phyloP scores from a whole-genome alignment of 1,140 invertebrate species.

The Musca domestica region DNA sequence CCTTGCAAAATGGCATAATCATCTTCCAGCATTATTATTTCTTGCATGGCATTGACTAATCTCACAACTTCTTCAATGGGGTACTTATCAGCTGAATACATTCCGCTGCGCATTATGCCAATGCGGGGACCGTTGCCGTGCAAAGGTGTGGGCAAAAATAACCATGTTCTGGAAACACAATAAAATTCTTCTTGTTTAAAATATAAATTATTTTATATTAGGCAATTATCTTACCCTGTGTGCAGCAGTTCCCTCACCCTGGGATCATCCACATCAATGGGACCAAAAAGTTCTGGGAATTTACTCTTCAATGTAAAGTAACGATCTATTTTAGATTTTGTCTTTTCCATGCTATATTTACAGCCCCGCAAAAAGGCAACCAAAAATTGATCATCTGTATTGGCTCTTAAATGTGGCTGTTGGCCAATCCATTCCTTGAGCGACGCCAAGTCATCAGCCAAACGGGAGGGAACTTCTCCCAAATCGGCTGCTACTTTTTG shows the following conservation, averaged over 20 bases:
- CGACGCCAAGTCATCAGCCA: constrained; percentile 56
- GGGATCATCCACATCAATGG: constrained; percentile 20
- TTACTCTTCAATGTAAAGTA: constrained; percentile 26
- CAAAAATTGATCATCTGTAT: constrained; percentile 59
- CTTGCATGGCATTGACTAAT: constrained; percentile 28
- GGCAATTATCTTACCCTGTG: constrained; percentile 54
- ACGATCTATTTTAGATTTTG: constrained; percentile 62
- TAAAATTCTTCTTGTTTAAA: neutral
- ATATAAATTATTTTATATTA: neutral
- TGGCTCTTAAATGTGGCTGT: constrained; percentile 57
- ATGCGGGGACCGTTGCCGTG: constrained; percentile 47
- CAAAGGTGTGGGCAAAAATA: constrained; percentile 30
- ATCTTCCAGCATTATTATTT: constrained; percentile 37
- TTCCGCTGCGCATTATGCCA: constrained; percentile 43
- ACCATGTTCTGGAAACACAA: too few relatives aligned
- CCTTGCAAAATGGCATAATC: constrained; percentile 39
- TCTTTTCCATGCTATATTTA: constrained; percentile 64
- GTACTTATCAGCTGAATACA: constrained; percentile 29
- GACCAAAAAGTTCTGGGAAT: constrained; percentile 19
- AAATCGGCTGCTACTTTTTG: constrained; percentile 58
- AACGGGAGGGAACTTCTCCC: constrained; percentile 58
- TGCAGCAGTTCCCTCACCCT: constrained; percentile 51
- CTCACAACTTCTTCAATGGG: constrained; percentile 31
- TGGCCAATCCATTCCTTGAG: constrained; percentile 63
- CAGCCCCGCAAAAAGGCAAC: constrained; percentile 61